phyloP scores from a whole-genome alignment of 1,140 invertebrate genomes.

The Rhagoletis zephyria region DNA sequence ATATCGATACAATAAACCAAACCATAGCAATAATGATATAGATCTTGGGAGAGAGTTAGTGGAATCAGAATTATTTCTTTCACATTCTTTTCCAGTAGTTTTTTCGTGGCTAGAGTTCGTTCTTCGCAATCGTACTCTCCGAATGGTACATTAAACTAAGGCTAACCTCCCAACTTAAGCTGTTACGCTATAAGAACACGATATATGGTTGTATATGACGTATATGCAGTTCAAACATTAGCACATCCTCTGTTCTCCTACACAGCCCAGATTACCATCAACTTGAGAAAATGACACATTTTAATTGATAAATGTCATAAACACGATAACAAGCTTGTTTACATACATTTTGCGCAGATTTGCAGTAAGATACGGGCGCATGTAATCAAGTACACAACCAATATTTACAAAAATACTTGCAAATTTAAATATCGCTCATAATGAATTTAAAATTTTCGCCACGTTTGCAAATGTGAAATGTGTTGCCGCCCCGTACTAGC shows the following conservation, averaged over 20 bases:
- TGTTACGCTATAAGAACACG: no score
- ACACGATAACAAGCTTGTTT: slow-evolving; percentile 13
- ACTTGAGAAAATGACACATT: neutral
- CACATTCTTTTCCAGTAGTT: no score
- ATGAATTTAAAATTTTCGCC: slow-evolving; percentile 51
- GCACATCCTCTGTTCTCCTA: neutral
- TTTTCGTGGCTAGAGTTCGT: no score
- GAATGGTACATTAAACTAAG: no score
- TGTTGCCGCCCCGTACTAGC: slow-evolving; percentile 44
- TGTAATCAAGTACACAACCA: slow-evolving; percentile 7
- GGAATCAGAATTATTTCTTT: no score
- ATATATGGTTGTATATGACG: no score
- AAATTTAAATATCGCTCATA: neutral
- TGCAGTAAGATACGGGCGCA: neutral
- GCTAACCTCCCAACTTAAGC: no score
- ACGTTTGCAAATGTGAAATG: slow-evolving; percentile 45
- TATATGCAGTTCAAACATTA: no score
- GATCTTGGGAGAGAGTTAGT: no score
- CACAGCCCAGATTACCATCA: neutral
- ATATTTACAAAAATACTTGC: neutral
- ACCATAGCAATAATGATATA: no score
- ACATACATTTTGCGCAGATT: neutral
- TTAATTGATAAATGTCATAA: slow-evolving; percentile 25
- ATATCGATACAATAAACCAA: no score
- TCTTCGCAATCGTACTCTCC: no score